phyloP scores from a whole-genome alignment of 2,888 invertebrate genomes.

The Volucella inflata region DNA sequence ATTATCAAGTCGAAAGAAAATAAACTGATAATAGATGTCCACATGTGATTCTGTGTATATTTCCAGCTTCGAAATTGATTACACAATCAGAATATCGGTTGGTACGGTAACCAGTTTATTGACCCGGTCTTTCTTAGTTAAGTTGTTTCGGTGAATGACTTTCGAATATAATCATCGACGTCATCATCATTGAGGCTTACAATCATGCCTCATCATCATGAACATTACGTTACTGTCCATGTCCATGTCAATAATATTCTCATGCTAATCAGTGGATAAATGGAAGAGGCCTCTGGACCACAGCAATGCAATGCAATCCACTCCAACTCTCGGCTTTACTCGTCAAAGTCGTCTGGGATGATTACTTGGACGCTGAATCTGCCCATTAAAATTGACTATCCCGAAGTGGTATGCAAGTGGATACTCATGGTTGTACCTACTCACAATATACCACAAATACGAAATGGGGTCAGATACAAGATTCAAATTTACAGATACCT shows the following conservation, averaged over 20 bases:
- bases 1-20: slow-evolving; percentile 39
- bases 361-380: not conserved
- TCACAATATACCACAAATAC: not conserved
- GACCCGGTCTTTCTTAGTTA: slow-evolving; percentile 35
- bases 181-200: not conserved
- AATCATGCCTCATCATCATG: not conserved
- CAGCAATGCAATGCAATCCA: slow-evolving; percentile 56
- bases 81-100: slow-evolving; percentile 41
- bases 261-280: slow-evolving; percentile 65
- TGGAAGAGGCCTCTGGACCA: slow-evolving; percentile 46
- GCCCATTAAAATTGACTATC: too few relatives aligned
- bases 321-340: slow-evolving; percentile 38
- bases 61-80: slow-evolving; percentile 55
- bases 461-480: not conserved
- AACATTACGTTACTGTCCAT: not conserved
- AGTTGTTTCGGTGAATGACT: slow-evolving; percentile 25
- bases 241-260: slow-evolving; percentile 23
- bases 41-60: not conserved
- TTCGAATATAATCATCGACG: not conserved
- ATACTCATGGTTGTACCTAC: not conserved
- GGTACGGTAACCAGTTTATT: slow-evolving; percentile 56
- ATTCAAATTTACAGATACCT: not conserved
- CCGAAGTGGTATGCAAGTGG: too few relatives aligned
- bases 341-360: slow-evolving; percentile 26
- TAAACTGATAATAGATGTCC: not conserved